A percentile compares a stretch with the other conserved stretches of the same genome.
Evolutionary conservation across 2,888 invertebrate species (phyloP).

Genomic region (Lasioglossum morio): DNA sequence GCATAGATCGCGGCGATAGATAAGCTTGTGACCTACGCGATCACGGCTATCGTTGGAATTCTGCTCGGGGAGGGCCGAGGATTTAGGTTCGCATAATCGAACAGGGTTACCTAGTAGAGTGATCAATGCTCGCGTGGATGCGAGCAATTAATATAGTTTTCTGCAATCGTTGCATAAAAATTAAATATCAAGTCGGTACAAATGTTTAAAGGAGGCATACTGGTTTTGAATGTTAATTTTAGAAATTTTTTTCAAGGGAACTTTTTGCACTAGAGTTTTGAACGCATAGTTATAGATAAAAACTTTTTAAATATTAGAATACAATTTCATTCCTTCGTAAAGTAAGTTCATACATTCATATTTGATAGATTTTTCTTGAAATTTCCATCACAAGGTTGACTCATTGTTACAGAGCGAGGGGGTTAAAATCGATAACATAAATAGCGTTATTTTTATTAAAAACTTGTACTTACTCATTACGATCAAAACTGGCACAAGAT

Average conservation of each 20-base stretch:
- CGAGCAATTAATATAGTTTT: no score
- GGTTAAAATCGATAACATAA: background rate
- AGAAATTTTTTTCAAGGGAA: no score
- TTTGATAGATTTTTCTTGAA: background rate
- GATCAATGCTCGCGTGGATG: background rate
- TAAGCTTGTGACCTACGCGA: constrained; percentile 4
- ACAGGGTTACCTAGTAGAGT: background rate
- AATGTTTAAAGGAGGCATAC: background rate
- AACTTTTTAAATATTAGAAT: background rate
- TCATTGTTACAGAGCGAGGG: background rate
- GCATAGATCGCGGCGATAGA: constrained; percentile 18
- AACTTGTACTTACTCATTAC: background rate
- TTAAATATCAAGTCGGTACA: background rate
- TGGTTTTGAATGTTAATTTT: no score
- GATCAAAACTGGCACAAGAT: background rate
- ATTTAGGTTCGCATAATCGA: background rate
- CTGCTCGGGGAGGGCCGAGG: background rate
- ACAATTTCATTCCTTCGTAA: background rate
- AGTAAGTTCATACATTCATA: background rate
- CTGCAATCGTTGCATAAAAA: background rate
- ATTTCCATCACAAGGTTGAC: background rate
- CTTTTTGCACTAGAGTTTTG: no score
- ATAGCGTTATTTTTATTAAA: background rate
- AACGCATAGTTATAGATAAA: no score
- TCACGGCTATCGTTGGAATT: background rate